Evolutionary conservation across 2,113 vertebrate species (phyloP).

Genomic region (Aythya baeri): DNA sequence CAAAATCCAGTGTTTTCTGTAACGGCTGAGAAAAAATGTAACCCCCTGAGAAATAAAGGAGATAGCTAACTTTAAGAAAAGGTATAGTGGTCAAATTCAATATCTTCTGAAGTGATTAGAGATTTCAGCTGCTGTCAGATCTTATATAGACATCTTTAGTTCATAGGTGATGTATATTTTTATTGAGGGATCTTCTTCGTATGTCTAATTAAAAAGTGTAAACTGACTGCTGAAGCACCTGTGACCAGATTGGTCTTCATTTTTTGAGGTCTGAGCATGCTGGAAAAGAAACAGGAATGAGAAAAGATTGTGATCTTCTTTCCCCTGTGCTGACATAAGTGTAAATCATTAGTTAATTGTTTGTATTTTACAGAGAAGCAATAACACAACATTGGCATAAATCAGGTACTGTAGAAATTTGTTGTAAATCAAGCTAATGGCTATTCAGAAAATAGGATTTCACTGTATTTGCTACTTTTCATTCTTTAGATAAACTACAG

Average conservation of each 20-base stretch:
- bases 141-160: background rate
- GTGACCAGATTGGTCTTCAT: background rate
- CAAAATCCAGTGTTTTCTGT: background rate
- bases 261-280: background rate
- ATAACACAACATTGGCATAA: background rate
- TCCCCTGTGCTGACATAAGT: background rate
- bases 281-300: background rate
- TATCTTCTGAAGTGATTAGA: background rate
- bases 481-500: conserved; percentile 15
- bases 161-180: background rate
- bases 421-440: conserved; percentile 35
- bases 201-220: background rate
- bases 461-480: conserved; percentile 7
- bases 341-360: conserved; percentile 34
- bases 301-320: background rate
- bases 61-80: background rate
- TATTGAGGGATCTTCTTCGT: background rate
- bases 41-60: background rate
- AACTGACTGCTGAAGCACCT: background rate
- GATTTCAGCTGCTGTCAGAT: background rate
- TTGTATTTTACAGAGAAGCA: background rate
- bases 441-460: conserved; percentile 20
- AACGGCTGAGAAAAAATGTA: background rate
- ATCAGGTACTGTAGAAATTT: background rate
- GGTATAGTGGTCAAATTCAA: background rate